Base-by-base conservation (phyloP, 2,797 vertebrate genomes). In the Pseudotriccus pelzelni region DNA sequence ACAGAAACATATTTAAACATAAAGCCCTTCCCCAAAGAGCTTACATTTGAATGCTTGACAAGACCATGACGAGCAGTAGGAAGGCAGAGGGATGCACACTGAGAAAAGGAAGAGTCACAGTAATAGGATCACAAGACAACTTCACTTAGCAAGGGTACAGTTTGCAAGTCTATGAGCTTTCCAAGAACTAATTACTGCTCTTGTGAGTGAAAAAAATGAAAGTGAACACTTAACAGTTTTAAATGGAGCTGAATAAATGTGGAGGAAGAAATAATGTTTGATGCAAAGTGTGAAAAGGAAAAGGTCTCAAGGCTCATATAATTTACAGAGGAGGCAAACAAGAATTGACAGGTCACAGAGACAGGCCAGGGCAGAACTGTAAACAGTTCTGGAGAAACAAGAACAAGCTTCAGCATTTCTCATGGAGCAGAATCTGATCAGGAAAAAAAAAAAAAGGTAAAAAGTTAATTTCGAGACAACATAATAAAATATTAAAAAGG, bases 1-100 rank as follows among this genome's bases (percentile, higher is more conserved):
- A 91, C 63, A 82, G 80, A 90, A 96, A 93, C 58, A 77, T 80
- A 91, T 39, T 89, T 88, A 94, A 96, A 91, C 67, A 90, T 82
- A 84, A 90, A 94, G 63, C 49, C 70, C 70, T 89, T 92, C 85
- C 41, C 80, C 0, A 0, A 95, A 91, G 91, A 84, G 63, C 44
- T 90, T 76, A 52, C 25, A 79, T 79, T 56, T 87, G 89, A 93
- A 91, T 94, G 58, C 30, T 78, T 91, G 83, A 90, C 83, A 96
- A 94, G 70, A 56, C 62, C 49, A 76, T 52, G 93, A 77, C 0
- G 0, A 94, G 88, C 80, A 78, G 64, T 43, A 63, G 55, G 79
- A 89, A 82, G 41, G 59, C 59, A 82, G 56, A 82, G 56, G 47
- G n/a, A 87, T 49, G 62, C 64, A 63, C 30, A 27, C 60, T 56